These are phyloP conservation scores for Drosophila atripex DNA, from an alignment of 2,888 invertebrate species.

Conservation along the genomic window DNA sequence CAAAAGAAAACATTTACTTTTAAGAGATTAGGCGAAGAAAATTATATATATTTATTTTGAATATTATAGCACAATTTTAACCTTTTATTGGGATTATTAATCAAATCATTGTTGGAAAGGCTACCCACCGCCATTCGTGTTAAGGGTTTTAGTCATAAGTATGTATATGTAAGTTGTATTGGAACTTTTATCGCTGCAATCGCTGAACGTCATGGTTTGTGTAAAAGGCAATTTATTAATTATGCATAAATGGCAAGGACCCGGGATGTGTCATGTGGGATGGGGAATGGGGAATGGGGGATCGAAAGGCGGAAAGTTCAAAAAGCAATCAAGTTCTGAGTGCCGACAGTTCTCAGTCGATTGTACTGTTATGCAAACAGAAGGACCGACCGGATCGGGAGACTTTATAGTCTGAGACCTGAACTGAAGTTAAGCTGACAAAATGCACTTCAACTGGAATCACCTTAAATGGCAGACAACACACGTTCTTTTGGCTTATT, in stretches of 20 bases:
- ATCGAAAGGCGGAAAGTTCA: slow-evolving; percentile 63
- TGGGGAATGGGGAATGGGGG: not conserved
- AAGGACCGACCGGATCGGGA: slow-evolving; percentile 19
- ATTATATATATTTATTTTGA: too few relatives aligned
- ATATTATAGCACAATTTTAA: too few relatives aligned
- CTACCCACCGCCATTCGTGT: not conserved
- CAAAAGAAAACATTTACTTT: too few relatives aligned
- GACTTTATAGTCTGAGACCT: slow-evolving; percentile 38
- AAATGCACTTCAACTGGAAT: slow-evolving; percentile 66
- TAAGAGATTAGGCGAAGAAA: too few relatives aligned
- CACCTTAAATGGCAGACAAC: slow-evolving; percentile 62
- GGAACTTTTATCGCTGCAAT: slow-evolving; percentile 37
- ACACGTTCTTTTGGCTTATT: slow-evolving; percentile 49
- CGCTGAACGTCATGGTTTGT: slow-evolving; percentile 48
- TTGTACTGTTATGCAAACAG: slow-evolving; percentile 62
- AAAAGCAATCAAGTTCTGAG: slow-evolving; percentile 68
- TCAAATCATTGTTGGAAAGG: not conserved
- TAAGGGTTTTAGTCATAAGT: too few relatives aligned
- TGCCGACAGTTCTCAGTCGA: slow-evolving; percentile 53
- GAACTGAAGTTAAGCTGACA: slow-evolving; percentile 60
- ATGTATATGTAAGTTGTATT: not conserved
- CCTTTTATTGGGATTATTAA: not conserved
- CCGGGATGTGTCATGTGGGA: not conserved
- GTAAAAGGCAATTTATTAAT: slow-evolving; percentile 74
- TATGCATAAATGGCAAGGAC: slow-evolving; percentile 70